Percentiles rank a stretch among this genome's conserved stretches.
Conservation (phyloP, 2,113 vertebrate species). For the Alethe diademata region DNA sequence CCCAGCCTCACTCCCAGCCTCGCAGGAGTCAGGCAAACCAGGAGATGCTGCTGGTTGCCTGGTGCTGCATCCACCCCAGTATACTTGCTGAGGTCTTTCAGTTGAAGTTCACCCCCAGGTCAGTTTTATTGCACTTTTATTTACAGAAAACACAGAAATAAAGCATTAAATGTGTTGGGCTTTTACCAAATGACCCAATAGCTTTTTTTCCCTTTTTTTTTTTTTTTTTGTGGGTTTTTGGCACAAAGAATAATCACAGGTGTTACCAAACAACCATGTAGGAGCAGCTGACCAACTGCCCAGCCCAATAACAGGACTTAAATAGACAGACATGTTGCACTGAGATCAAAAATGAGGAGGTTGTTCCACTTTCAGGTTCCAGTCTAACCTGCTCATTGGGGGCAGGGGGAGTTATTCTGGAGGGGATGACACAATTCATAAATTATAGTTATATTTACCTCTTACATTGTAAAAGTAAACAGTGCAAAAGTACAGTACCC, state of each 20-base stretch:
- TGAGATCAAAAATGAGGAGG: slow-evolving; percentile 46
- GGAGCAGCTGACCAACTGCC: slow-evolving; percentile 29
- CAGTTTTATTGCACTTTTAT: slow-evolving; percentile 77
- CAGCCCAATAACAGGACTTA: slow-evolving; percentile 65
- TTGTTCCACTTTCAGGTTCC: slow-evolving; percentile 67
- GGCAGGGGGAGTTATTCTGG: neutral
- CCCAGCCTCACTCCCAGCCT: no score
- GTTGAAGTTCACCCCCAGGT: slow-evolving; percentile 10
- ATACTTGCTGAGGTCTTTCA: neutral
- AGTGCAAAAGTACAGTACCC: slow-evolving; percentile 71
- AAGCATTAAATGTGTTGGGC: slow-evolving; percentile 69
- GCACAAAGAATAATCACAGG: slow-evolving; percentile 74
- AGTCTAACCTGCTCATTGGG: slow-evolving; percentile 61
- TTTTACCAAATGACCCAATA: slow-evolving; percentile 67
- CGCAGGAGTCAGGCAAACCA: fast-evolving
- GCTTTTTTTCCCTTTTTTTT: neutral
- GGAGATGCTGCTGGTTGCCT: neutral
- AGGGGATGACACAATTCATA: slow-evolving; percentile 62
- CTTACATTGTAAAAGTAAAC: slow-evolving; percentile 75
- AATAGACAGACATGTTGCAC: slow-evolving; percentile 51
- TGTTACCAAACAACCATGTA: slow-evolving; percentile 68
- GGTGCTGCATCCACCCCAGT: neutral
- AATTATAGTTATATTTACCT: slow-evolving; percentile 64
- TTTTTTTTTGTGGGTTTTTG: slow-evolving; percentile 61
- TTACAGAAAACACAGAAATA: slow-evolving; percentile 82